phyloP scores from a whole-genome alignment of 2,797 vertebrate species.

The Neosilurus mollespiculum region DNA sequence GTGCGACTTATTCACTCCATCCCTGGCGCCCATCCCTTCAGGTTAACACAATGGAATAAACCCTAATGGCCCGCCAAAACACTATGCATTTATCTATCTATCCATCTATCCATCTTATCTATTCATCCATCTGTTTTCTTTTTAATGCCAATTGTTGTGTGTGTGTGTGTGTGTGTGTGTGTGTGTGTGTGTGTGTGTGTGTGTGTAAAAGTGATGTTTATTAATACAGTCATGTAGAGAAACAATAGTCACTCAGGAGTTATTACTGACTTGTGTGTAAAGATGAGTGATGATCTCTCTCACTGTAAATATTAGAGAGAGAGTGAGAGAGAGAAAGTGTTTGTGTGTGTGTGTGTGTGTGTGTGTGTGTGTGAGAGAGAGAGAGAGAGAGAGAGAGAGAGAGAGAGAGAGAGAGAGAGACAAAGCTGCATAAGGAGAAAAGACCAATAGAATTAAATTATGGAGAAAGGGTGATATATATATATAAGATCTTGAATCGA shows the following conservation, averaged over 20 bases:
- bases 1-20: not conserved
- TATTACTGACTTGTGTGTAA: slow-evolving; percentile 32
- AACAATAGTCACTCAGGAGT: slow-evolving; percentile 26
- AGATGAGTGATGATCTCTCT: slow-evolving; percentile 25
- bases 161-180: not conserved
- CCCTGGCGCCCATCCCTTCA: not conserved
- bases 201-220: slow-evolving; percentile 6
- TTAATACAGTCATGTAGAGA: slow-evolving; percentile 21
- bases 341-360: too few relatives aligned
- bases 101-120: not conserved
- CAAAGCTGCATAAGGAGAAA: too few relatives aligned
- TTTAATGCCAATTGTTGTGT: not conserved
- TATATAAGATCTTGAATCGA: too few relatives aligned
- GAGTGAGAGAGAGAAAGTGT: too few relatives aligned
- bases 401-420: too few relatives aligned
- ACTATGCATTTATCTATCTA: not conserved
- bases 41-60: not conserved
- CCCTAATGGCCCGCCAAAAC: not conserved
- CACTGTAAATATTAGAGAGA: slow-evolving; percentile 29
- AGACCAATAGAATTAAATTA: too few relatives aligned
- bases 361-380: too few relatives aligned
- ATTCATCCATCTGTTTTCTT: not conserved
- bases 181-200: not conserved
- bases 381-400: too few relatives aligned
- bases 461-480: too few relatives aligned